These are phyloP conservation scores for Epistrophella euchroma DNA, from an alignment of 2,888 invertebrate species.

Conservation along the genomic window DNA sequence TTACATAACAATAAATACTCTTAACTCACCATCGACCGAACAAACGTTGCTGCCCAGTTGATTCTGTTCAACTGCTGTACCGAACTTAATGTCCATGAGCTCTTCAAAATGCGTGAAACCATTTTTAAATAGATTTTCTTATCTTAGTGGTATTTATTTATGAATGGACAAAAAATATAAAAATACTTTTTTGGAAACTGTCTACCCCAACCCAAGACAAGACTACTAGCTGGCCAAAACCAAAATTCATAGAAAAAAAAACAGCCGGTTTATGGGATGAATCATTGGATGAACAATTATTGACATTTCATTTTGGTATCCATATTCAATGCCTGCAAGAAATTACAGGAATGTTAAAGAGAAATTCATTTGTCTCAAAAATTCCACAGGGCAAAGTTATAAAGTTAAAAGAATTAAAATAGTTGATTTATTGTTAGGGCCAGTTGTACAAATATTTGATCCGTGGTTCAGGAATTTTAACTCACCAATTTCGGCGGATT, in stretches of 20 bases:
- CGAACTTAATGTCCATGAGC: conserved; percentile 78
- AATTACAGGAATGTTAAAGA: neutral
- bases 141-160: neutral
- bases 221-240: conserved; percentile 1
- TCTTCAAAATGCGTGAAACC: conserved; percentile 80
- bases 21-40: conserved; percentile 79
- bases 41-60: conserved; percentile 76
- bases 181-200: neutral
- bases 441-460: too few relatives aligned
- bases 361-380: too few relatives aligned
- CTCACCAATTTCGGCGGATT: too few relatives aligned
- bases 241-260: neutral
- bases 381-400: too few relatives aligned
- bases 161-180: neutral
- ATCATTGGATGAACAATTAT: neutral
- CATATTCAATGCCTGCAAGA: neutral
- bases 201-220: neutral
- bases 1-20: conserved; percentile 77
- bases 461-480: too few relatives aligned
- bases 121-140: conserved; percentile 75
- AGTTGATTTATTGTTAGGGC: too few relatives aligned
- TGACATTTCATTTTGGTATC: conserved; percentile 8
- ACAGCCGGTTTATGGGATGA: conserved; percentile 28
- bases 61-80: conserved; percentile 80
- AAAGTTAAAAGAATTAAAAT: too few relatives aligned